Evolutionary conservation across 2,888 invertebrate species (phyloP), one percentile per base, ranked within the genome.

Genomic region (Sminthurinus aureus): DNA sequence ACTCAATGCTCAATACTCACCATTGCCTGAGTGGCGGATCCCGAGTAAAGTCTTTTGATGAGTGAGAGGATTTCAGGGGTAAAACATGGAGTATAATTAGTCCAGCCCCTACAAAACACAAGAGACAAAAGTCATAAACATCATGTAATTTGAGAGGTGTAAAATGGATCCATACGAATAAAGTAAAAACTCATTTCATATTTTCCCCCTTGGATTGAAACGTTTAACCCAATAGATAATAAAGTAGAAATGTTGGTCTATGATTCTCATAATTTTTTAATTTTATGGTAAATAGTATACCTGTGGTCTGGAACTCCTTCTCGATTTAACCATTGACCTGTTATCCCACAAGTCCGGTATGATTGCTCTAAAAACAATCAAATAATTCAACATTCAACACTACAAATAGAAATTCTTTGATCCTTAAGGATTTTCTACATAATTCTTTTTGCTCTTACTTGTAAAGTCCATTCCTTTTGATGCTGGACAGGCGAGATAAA

Each of bases 51-150:
- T 91, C 93, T 93, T 81, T 92, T 91, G 85, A 95, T 92, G 0
- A 96, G 91, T 12, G 92, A 91, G 74, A 92, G 92, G 81, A 95
- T 93, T 89, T 95, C 94, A 0, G 93, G 92, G 8, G 94, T 93
- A 88, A 94, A 94, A 89, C 97, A 97, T 0, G 93, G 93, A 0
- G 94, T 94, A 89, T 95, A 97, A 90, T 96, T 95, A 1, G 96
- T 96, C 94, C 95, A 96, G 1, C 96, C 96, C 24, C 90, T 71
- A 79, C 85, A 66, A 58, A 6, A 15, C 80, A 85, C 69, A 58
- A 4, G 38, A 38, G 1, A 4, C 38, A 38, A 38, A 38, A 38
- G 38, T 38, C 3, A 38, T 38, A 38, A 38, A 38, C n/a, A n/a
- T n/a, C n/a, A n/a, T n/a, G n/a, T n/a, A n/a, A n/a, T n/a, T n/a